Evolutionary conservation across 2,888 invertebrate genomes (phyloP), one percentile per base, ranked within the genome.

Genomic region (Torymus auratus): DNA sequence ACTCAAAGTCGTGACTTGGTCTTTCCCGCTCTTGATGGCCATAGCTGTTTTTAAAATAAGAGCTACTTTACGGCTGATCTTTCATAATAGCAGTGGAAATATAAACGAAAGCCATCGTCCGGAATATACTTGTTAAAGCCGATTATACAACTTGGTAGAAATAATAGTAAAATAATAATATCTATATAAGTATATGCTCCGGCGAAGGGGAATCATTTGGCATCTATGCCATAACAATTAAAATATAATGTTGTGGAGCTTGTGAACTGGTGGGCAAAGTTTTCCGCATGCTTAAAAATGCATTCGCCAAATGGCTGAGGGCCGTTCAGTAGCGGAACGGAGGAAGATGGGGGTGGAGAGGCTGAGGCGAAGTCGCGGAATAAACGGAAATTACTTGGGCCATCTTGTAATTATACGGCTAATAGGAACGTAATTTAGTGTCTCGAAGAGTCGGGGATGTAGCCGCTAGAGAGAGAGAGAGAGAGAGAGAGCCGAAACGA

Each of bases 331-430:
- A 20, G 60, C n/a, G n/a, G 61, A n/a, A 55, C 15, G 50, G 74
- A 14, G 41, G 41, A 12, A 41, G 7, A 41, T 41, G 41, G 50
- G 55, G 28, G 17, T 7, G 61, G 61, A 13, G 55, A 60, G 20
- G 52, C 17, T 85, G 86, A 87, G 87, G 88, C 87, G 86, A 88
- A 89, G 87, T 89, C 86, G 89, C 86, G 89, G 88, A 88, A 90
- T 89, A 90, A 90, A 90, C 90, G 90, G 89, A 90, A 91, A 91
- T 90, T 90, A 91, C 91, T 87, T 89, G 88, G 88, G 90, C 89
- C 90, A 91, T 91, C 90, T 91, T 91, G 90, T 90, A 91, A 91
- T 91, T 91, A 91, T 90, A 90, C 89, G 88, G 90, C 91, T 91
- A 91, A 91, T 91, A 91, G 90, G 89, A 91, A 91, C 87, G 90